A percentile compares a stretch with the other conserved stretches of the same genome.
Evolutionary conservation across 2,113 vertebrate species (phyloP).

Genomic region (Emydura subglobosa): DNA sequence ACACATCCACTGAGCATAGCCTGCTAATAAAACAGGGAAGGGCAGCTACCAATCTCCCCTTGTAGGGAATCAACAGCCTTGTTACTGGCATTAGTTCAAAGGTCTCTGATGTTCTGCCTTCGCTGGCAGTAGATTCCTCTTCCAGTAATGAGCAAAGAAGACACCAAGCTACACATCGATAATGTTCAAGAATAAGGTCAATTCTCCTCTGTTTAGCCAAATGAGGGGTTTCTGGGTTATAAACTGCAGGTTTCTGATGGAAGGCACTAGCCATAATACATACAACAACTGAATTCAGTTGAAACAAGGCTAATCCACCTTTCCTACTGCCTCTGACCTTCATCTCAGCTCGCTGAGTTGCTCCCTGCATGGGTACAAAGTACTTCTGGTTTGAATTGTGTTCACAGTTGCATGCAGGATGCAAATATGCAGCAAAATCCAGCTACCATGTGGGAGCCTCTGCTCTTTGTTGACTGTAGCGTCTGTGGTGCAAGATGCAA

Average conservation of each 20-base stretch:
- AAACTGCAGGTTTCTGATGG: background rate
- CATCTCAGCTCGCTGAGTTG: background rate
- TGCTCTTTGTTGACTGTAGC: rapidly evolving
- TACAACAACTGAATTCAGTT: background rate
- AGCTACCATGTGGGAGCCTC: rapidly evolving
- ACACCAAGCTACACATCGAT: background rate
- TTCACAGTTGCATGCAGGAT: rapidly evolving
- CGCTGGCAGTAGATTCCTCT: slow-evolving; percentile 14
- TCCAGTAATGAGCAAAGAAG: slow-evolving; percentile 19
- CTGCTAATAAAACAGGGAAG: background rate
- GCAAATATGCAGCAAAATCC: background rate
- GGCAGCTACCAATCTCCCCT: background rate
- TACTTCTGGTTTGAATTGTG: background rate
- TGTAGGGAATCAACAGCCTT: slow-evolving; percentile 33
- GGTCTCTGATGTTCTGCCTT: slow-evolving; percentile 24
- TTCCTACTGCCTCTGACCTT: background rate
- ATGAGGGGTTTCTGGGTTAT: slow-evolving; percentile 6
- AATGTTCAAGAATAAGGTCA: slow-evolving; percentile 5
- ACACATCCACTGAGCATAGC: background rate
- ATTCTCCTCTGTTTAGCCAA: background rate
- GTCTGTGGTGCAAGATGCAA: rapidly evolving
- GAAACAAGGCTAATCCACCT: background rate
- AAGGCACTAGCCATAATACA: background rate
- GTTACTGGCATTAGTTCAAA: slow-evolving; percentile 21
- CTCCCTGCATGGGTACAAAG: background rate